Evolutionary conservation across 1,140 invertebrate genomes (phyloP).

Genomic region (Cotesia chilonis): DNA sequence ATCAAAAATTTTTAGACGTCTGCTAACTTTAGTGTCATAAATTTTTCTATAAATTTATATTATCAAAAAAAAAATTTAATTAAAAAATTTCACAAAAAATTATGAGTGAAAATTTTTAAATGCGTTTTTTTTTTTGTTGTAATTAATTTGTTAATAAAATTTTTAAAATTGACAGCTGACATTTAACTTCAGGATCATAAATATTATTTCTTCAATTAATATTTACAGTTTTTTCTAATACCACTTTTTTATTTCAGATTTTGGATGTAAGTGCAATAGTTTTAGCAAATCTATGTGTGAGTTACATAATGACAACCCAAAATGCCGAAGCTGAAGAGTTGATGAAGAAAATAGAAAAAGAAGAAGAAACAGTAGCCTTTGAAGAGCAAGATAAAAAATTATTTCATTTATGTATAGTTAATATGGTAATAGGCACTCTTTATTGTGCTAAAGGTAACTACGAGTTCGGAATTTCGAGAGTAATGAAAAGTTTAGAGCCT

Average conservation of each 20-base stretch:
- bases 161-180: too few relatives aligned
- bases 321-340: slow-evolving; percentile 99
- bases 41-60: too few relatives aligned
- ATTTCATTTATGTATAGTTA: slow-evolving; percentile 98
- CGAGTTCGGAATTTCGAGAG: slow-evolving; percentile 97
- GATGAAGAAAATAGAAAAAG: slow-evolving; percentile 98
- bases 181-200: too few relatives aligned
- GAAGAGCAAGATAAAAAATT: slow-evolving; percentile 95
- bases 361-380: slow-evolving; percentile 92
- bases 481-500: slow-evolving; percentile 96
- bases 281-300: slow-evolving; percentile 97
- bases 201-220: slow-evolving; percentile 1
- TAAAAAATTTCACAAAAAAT: too few relatives aligned
- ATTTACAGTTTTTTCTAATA: slow-evolving; percentile 9
- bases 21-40: background rate
- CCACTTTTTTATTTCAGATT: slow-evolving; percentile 70
- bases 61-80: too few relatives aligned
- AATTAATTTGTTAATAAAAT: too few relatives aligned
- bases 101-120: too few relatives aligned
- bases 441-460: slow-evolving; percentile 99
- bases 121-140: too few relatives aligned
- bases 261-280: slow-evolving; percentile 95
- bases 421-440: slow-evolving; percentile 96
- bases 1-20: too few relatives aligned
- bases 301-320: slow-evolving; percentile 98